Base-by-base conservation (phyloP, 2,888 invertebrate species). In the Abscondita cerata region DNA sequence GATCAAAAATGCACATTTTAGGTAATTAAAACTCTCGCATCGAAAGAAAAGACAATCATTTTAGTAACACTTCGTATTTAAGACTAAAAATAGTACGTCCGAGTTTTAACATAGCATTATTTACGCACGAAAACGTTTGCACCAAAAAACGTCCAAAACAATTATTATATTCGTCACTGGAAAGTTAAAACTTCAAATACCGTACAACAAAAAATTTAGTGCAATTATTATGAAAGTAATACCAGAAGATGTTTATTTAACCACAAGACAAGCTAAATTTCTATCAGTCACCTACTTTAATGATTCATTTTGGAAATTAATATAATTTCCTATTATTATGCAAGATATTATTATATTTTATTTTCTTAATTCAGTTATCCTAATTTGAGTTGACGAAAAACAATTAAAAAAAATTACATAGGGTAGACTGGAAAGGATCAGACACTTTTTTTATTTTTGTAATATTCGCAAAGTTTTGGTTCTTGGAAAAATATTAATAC, bases 1-100 rank as follows among this genome's bases (percentile, higher is more conserved):
- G 82, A 75, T 85, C 85, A 12, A 86, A 76, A 72, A 86, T 83
- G 75, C 86, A 86, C 86, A 86, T 86, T 72, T 52, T 61, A 31
- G 11, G 11, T 19, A 15, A 20, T 9, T 15, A 41, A 41, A 13
- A 3, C 20, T 13, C 6, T n/a, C 13, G 6, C 13, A 46, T 46
- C 19, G 6, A 46, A 46, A 46, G 16, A 4, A 19, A 11, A 47
- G 12, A 18, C 9, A 13, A 12, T 33, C 12, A 2, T 11, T 51
- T 50, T 13, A 13, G 11, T 48, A 46, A 38, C 52, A 59, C 58
- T 59, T 59, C 59, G 57, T 25, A 47, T 18, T 33, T 38, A 57
- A 52, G 62, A 57, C 48, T 44, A 16, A 15, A 41, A 52, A 50
- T 31, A 34, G 53, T 59, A 57, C 15, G 56, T 47, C 56, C 36